Base-by-base conservation (phyloP, 1,140 invertebrate species). In the Antheraea mylitta region DNA sequence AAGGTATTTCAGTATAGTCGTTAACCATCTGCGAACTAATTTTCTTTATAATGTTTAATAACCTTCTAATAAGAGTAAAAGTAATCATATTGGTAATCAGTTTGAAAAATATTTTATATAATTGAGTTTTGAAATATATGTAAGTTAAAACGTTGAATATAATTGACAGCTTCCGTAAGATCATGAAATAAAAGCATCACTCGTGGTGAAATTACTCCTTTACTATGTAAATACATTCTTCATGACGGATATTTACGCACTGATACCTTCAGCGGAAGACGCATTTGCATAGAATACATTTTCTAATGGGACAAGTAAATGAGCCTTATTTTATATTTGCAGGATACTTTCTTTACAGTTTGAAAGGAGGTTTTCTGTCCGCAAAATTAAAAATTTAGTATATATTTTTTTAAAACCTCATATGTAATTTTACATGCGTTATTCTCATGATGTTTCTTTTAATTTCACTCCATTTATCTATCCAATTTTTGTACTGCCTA, bases 251-350 rank as follows among this genome's bases (percentile, higher is more conserved):
- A 22, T 37, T 63, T 63, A 63, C 61, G 37, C 61, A 37, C 10
- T 63, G 30, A 63, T 63, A 37, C 61, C 61, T 63, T 37, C 61
- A 37, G 11, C 30, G 36, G 61, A 63, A 63, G 61, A n/a, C 61
- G n/a, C 7, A 63, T 63, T 63, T 63, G 61, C 61, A 63, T 63
- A 63, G 19, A 63, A 30, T 63, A 63, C 36, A 63, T 37, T 37
- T 53, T 53, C 45, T 53, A 53, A 53, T 53, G 11, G 45, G 11
- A 53, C 16, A 53, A 53, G 11, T 53, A n/a, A 53, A 53, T 53
- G 16, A 53, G 16, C 9, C 45, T 53, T 13, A 53, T 13, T 53
- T 6, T 53, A 53, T 53, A 53, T 1, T 53, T 53, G 0, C 45
- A 13, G 9, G 6, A 6, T 13, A 53, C 16, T 16, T 53, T 53